phyloP scores from a whole-genome alignment of 2,888 invertebrate species.

The Hermaeophaga mercurialis region DNA sequence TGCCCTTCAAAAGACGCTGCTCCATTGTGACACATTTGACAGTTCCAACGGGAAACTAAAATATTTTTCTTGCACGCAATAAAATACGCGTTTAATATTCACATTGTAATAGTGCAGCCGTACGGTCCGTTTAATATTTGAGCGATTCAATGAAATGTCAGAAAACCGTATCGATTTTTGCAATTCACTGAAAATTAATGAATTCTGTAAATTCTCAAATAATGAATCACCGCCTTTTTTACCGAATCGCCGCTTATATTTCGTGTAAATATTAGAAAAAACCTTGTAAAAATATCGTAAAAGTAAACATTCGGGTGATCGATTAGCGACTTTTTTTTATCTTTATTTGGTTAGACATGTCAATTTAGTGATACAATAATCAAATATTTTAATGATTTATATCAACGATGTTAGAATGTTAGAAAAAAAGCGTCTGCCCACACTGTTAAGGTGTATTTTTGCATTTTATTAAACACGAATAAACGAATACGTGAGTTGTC shows the following conservation, averaged over 20 bases:
- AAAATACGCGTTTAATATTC: too few relatives aligned
- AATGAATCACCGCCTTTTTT: conserved; percentile 27
- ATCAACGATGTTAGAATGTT: too few relatives aligned
- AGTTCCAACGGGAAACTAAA: conserved; percentile 33
- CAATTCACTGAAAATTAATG: conserved; percentile 31
- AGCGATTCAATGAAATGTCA: conserved; percentile 26
- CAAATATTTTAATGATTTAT: too few relatives aligned
- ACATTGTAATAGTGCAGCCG: too few relatives aligned
- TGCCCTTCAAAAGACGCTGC: conserved; percentile 42
- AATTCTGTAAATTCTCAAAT: conserved; percentile 28
- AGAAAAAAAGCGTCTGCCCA: conserved; percentile 26
- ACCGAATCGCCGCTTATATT: neutral
- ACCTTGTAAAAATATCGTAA: too few relatives aligned
- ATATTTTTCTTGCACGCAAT: conserved; percentile 18
- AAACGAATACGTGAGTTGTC: conserved; percentile 38
- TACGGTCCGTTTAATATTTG: conserved; percentile 19
- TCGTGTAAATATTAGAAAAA: too few relatives aligned
- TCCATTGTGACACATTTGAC: conserved; percentile 47
- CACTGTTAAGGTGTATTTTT: conserved; percentile 33
- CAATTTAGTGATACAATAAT: conserved; percentile 5
- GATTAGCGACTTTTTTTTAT: conserved; percentile 12
- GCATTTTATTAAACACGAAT: conserved; percentile 35
- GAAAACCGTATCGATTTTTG: conserved; percentile 37
- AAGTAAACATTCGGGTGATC: conserved; percentile 5
- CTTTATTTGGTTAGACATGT: conserved; percentile 9